These are phyloP conservation scores for Drosophila ogumai DNA, from an alignment of 1,140 invertebrate genomes.

Conservation along the genomic window DNA sequence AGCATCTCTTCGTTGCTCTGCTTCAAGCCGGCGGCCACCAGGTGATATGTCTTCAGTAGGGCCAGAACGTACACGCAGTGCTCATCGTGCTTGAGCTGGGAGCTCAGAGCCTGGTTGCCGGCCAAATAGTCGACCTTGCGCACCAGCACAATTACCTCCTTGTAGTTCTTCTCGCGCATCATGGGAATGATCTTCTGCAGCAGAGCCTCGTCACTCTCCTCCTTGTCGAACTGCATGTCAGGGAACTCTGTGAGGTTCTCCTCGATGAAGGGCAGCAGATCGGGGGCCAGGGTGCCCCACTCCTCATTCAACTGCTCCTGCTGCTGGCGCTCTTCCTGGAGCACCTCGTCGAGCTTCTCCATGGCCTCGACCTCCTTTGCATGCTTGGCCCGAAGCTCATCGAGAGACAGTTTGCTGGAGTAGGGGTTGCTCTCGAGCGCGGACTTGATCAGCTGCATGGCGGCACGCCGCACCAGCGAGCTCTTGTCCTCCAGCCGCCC, in stretches of 20 bases:
- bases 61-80: constrained; percentile 68
- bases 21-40: constrained; percentile 63
- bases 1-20: constrained; percentile 77
- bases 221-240: constrained; percentile 62
- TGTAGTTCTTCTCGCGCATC: constrained; percentile 69
- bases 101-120: constrained; percentile 63
- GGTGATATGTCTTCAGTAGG: constrained; percentile 72
- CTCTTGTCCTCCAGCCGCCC: constrained; percentile 91
- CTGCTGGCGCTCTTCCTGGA: constrained; percentile 84
- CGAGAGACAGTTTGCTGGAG: constrained; percentile 86
- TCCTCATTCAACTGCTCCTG: constrained; percentile 84
- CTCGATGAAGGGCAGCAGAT: constrained; percentile 85
- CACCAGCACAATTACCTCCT: constrained; percentile 64
- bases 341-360: constrained; percentile 86
- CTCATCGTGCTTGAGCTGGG: constrained; percentile 62
- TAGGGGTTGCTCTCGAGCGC: constrained; percentile 93
- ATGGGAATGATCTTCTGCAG: constrained; percentile 58
- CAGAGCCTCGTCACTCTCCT: constrained; percentile 73
- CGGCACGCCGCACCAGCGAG: constrained; percentile 91
- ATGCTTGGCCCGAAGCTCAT: constrained; percentile 87
- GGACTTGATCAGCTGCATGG: constrained; percentile 90
- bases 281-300: constrained; percentile 71
- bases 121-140: constrained; percentile 70
- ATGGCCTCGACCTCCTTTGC: constrained; percentile 87
- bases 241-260: constrained; percentile 74